phyloP scores from a whole-genome alignment of 2,888 invertebrate species.

The Augochlorella aurata region DNA sequence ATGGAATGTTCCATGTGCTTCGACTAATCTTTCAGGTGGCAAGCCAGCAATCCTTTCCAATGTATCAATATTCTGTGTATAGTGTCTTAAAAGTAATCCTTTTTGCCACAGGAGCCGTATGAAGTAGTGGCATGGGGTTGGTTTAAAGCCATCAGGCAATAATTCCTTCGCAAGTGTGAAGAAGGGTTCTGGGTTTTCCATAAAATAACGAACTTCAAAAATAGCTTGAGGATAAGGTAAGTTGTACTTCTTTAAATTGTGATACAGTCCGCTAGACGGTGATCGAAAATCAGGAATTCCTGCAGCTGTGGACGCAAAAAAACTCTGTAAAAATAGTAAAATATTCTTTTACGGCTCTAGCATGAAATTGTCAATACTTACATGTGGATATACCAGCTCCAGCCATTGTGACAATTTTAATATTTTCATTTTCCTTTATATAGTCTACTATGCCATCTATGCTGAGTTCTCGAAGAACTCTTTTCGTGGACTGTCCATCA shows the following conservation, averaged over 20 bases:
- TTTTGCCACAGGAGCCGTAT: slow-evolving; percentile 92
- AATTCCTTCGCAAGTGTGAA: slow-evolving; percentile 95
- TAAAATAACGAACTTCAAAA: slow-evolving; percentile 94
- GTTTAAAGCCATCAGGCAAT: slow-evolving; percentile 93
- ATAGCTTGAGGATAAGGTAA: slow-evolving; percentile 95
- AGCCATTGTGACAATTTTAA: slow-evolving; percentile 95
- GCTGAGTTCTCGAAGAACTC: slow-evolving; percentile 87
- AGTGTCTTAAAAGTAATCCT: slow-evolving; percentile 88
- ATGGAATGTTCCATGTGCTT: slow-evolving; percentile 97
- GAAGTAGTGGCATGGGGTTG: slow-evolving; percentile 96
- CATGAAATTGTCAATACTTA: slow-evolving; percentile 82
- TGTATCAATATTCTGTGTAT: slow-evolving; percentile 97
- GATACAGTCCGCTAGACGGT: slow-evolving; percentile 95
- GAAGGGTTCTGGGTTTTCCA: slow-evolving; percentile 95
- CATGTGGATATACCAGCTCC: slow-evolving; percentile 99
- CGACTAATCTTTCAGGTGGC: slow-evolving; percentile 92
- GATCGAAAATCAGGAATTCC: slow-evolving; percentile 98
- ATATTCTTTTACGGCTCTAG: not conserved
- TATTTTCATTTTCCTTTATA: slow-evolving; percentile 89
- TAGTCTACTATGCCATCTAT: slow-evolving; percentile 91
- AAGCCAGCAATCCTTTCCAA: slow-evolving; percentile 93
- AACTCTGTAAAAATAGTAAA: not conserved
- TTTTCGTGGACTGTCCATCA: slow-evolving; percentile 70
- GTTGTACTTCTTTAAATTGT: slow-evolving; percentile 95
- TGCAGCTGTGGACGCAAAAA: slow-evolving; percentile 86